Conservation (phyloP, 2,113 vertebrate species). For the Jaculus jaculus region DNA sequence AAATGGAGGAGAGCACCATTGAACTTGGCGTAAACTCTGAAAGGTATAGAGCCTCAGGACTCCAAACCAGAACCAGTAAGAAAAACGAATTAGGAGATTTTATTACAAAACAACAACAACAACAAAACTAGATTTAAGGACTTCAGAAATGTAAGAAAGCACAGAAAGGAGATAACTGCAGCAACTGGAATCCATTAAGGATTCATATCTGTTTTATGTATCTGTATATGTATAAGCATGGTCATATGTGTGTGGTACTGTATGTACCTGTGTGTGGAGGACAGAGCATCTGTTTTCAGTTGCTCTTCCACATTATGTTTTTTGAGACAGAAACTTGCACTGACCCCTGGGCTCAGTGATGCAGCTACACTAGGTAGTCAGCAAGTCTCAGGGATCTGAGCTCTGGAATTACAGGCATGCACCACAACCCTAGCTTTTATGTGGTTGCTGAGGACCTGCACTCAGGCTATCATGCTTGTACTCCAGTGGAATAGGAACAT, state of each 20-base stretch:
- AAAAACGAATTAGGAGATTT: not conserved
- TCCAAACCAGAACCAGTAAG: not conserved
- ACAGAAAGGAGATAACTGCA: not conserved
- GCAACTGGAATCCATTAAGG: not conserved
- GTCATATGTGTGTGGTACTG: not conserved
- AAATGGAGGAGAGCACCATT: not conserved
- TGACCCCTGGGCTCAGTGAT: not conserved
- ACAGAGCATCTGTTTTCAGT: no score
- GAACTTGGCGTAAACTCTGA: rapidly evolving
- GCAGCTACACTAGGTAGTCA: not conserved
- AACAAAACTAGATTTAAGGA: not conserved
- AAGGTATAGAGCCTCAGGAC: not conserved
- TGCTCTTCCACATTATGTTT: no score
- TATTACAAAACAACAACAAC: not conserved
- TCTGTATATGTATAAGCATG: no score
- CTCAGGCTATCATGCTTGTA: not conserved
- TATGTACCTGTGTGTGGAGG: not conserved
- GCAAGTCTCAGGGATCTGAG: not conserved
- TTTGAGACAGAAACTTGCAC: not conserved
- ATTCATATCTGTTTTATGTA: not conserved
- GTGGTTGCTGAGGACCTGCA: not conserved
- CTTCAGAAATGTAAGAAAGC: not conserved
- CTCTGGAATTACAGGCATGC: not conserved
- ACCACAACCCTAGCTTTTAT: not conserved
- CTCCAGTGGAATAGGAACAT: not conserved